Evolutionary conservation across 2,888 invertebrate species (phyloP).

Genomic region (Cephus nigrinus): DNA sequence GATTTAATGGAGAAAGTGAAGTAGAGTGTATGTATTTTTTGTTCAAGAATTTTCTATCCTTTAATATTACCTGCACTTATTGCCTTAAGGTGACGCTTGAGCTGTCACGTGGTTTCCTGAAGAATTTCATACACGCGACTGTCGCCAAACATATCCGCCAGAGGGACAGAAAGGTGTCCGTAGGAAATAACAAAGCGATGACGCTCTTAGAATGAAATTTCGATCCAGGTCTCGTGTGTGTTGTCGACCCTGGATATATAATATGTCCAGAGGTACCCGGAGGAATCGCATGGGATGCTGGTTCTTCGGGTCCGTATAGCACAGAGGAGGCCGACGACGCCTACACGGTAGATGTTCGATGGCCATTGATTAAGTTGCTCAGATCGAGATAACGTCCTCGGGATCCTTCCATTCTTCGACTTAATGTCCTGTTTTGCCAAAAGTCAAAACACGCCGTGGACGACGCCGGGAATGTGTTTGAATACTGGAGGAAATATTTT

Average conservation of each 20-base stretch:
- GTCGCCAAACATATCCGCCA: slow-evolving; percentile 3
- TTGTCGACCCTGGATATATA: not conserved
- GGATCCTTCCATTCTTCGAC: slow-evolving; percentile 20
- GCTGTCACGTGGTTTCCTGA: not conserved
- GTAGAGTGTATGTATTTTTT: not conserved
- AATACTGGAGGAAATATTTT: not conserved
- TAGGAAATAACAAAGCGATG: slow-evolving; percentile 51
- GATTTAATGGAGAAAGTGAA: not conserved
- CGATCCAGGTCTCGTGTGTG: not conserved
- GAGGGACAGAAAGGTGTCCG: slow-evolving; percentile 25
- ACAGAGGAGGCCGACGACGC: slow-evolving; percentile 28
- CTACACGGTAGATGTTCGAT: slow-evolving; percentile 44
- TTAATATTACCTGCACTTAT: not conserved
- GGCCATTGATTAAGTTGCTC: slow-evolving; percentile 54
- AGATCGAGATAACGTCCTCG: slow-evolving; percentile 45
- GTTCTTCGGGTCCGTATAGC: not conserved
- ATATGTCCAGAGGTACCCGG: not conserved
- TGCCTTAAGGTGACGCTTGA: not conserved
- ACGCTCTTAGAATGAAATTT: slow-evolving; percentile 27
- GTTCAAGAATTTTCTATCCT: not conserved
- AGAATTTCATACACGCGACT: not conserved
- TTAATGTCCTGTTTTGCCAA: not conserved
- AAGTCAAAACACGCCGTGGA: not conserved
- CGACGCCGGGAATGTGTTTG: not conserved
- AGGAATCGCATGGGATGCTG: not conserved